Base-by-base conservation (phyloP, 2,888 invertebrate genomes). In the Synergus umbraculus region DNA sequence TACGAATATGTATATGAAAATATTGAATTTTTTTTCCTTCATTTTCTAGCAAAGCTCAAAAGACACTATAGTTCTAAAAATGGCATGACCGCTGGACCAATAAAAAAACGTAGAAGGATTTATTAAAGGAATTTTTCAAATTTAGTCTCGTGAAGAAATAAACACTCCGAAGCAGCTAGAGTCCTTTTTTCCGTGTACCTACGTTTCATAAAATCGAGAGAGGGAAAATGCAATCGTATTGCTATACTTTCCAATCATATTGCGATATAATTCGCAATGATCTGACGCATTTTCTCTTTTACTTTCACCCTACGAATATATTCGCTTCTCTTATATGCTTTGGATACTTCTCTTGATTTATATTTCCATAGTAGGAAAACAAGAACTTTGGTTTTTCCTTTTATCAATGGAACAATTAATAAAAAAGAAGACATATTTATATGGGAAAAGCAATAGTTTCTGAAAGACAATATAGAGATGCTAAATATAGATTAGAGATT, bases 241-340 rank as follows among this genome's bases (percentile, higher is more conserved):
- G 79, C 82, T 83, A 83, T 83, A 85, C 87, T 87, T 87, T 87
- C 87, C 87, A 87, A 86, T 86, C 85, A 84, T 84, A 84, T 81
- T 78, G 82, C 84, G 82, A 84, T 82, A 84, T 83, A 85, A 86
- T 85, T 85, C 81, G 81, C 85, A 81, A 79, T 85, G 85, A 85
- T 85, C 85, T 84, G 84, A 63, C 76, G 79, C 81, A 84, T 85
- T 87, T 87, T 87, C 85, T 87, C 84, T 87, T 86, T 84, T 84
- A 85, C 87, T 87, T 87, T 87, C 87, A 85, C 87, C 83, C 82
- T n/a, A 69, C 7, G 12, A 4, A 60, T 60, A 22, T 60, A 22
- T 60, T 29, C 8, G 29, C 49, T 73, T n/a, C 22, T 29, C 44
- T 69, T 29, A 49, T 29, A 49, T 49, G 29, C 29, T 49, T 69